phyloP scores from a whole-genome alignment of 2,797 vertebrate species.

The Mormyrus hasselquistii region DNA sequence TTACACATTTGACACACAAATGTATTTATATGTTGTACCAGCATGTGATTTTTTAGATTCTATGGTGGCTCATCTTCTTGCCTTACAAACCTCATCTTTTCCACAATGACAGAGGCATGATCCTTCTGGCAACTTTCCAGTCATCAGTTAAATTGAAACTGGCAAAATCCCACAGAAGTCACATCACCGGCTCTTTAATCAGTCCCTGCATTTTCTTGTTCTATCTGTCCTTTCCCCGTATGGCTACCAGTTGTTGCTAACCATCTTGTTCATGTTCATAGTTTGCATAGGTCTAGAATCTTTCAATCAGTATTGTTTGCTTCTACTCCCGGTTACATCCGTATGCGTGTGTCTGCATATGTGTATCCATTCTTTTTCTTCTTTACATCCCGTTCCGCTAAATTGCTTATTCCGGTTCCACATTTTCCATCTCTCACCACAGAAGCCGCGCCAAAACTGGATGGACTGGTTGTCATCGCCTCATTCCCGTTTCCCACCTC shows the following conservation, averaged over 20 bases:
- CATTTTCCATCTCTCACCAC: too few species aligned
- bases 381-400: too few species aligned
- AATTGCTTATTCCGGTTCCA: too few species aligned
- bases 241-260: background rate
- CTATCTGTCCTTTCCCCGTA: background rate
- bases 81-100: background rate
- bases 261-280: background rate
- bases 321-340: background rate
- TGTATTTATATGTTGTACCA: background rate
- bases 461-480: too few species aligned
- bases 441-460: too few species aligned
- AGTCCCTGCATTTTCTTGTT: background rate
- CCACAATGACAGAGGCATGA: background rate
- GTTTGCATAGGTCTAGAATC: background rate
- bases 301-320: background rate
- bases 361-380: too few species aligned
- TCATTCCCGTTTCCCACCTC: too few species aligned
- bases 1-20: background rate
- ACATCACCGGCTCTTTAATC: background rate
- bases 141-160: background rate
- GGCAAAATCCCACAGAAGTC: background rate
- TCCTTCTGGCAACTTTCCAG: background rate
- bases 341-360: too few species aligned
- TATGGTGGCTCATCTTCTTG: background rate
- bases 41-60: background rate